Conservation (phyloP, 1,140 invertebrate species). For the Sesamia nonagrioides region DNA sequence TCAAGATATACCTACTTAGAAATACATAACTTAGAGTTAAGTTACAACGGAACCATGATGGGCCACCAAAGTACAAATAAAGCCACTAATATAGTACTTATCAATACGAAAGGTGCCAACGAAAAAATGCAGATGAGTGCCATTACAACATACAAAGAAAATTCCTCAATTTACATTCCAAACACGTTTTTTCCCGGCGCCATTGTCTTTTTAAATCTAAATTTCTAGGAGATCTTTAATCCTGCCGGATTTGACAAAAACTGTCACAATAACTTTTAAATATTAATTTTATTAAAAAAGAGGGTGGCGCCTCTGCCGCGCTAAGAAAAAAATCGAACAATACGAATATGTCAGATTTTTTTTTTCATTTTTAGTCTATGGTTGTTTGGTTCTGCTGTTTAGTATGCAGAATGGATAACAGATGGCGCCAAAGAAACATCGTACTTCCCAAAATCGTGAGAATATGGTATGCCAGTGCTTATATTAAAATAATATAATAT, state of each 20-base stretch:
- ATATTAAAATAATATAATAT: too few species aligned
- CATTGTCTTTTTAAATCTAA: constrained; percentile 30
- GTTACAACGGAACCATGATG: too few species aligned
- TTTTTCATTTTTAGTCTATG: constrained; percentile 40
- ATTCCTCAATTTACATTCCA: constrained; percentile 7
- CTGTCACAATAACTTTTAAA: constrained; percentile 60
- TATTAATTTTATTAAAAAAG: constrained; percentile 56
- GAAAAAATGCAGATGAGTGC: constrained; percentile 27
- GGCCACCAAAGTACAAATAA: background rate
- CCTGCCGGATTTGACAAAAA: constrained; percentile 67
- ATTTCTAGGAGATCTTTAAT: constrained; percentile 39
- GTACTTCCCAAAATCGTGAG: constrained; percentile 11
- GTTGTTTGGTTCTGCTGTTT: constrained; percentile 43
- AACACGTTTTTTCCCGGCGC: constrained; percentile 17
- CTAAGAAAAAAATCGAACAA: constrained; percentile 49
- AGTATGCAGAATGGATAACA: constrained; percentile 42
- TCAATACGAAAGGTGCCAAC: constrained; percentile 15
- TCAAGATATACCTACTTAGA: too few species aligned
- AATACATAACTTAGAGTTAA: too few species aligned
- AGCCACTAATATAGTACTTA: background rate
- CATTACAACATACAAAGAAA: constrained; percentile 12
- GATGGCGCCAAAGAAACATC: constrained; percentile 44
- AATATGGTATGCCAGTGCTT: background rate
- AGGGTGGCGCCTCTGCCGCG: constrained; percentile 55
- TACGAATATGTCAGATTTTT: constrained; percentile 43